Percentiles rank a stretch among this genome's conserved stretches.
Conservation (phyloP, 2,797 vertebrate species). For the Pseudochirops corinnae region DNA sequence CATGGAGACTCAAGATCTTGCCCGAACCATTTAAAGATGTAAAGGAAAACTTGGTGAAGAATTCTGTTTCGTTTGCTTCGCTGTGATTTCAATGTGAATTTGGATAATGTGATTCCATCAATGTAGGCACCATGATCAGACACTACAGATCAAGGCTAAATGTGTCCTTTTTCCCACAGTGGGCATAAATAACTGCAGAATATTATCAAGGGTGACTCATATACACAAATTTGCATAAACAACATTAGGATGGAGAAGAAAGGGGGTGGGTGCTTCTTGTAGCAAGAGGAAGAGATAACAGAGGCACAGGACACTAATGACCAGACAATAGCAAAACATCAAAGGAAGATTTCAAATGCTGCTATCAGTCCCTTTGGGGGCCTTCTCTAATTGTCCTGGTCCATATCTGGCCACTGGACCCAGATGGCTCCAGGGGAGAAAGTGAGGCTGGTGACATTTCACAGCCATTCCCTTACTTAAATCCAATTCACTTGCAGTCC, state of each 20-base stretch:
- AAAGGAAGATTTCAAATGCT: background rate
- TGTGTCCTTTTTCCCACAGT: background rate
- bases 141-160: background rate
- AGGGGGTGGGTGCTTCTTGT: background rate
- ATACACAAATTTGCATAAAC: background rate
- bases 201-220: background rate
- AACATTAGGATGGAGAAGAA: background rate
- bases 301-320: background rate
- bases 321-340: background rate
- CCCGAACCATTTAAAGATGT: background rate
- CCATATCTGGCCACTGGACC: too few species aligned
- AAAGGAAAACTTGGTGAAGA: background rate
- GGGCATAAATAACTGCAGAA: background rate
- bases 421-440: too few species aligned
- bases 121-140: background rate
- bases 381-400: too few species aligned
- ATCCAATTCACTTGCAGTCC: too few species aligned
- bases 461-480: too few species aligned
- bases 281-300: background rate
- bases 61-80: background rate
- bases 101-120: background rate
- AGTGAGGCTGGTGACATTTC: too few species aligned
- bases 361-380: background rate
- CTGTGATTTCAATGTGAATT: background rate
- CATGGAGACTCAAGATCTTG: background rate